Base-by-base conservation (phyloP, 2,797 vertebrate genomes). In the Girardinus metallicus region DNA sequence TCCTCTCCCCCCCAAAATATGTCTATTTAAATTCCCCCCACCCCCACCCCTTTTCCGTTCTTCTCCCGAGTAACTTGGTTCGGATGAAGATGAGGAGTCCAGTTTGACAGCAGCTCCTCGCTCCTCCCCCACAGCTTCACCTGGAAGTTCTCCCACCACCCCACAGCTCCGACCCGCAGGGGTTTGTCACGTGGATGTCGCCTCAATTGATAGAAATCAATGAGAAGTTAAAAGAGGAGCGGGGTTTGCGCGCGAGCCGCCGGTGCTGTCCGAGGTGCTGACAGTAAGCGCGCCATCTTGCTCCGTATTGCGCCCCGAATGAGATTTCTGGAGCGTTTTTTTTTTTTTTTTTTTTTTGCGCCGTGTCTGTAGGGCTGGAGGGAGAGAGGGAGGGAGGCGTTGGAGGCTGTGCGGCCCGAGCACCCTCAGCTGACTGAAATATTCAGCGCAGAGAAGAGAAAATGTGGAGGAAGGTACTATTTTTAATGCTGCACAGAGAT, bases 211-310 rank as follows among this genome's bases (percentile, higher is more conserved):
- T 21, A 8, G 36, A 29, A 23, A 9, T 12, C 1, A 13, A 68
- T 79, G 46, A 75, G 21, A 57, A 26, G 34, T 8, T 46, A 47
- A 12, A 51, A 74, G n/a, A 51, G 21, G 34, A 4, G 46, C 62
- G 9, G 51, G 7, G 74, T 77, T 1, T 15, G 34, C 5, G 64
- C n/a, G 44, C 0, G 68, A 13, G 83, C 29, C 2, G 76, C 66
- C 0, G 85, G 96, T 95, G 94, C 96, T 96, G 94, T 96, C 95
- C 94, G 85, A 83, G 93, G 92, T 96, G 92, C 95, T 96, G 96
- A 95, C 95, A 83, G 89, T 72, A 4, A 66, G 53, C 92, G 93
- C 96, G 95, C 96, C 96, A 96, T 96, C 94, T 96, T 96, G 92
- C 93, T 93, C 82, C 51, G 80, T 77, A 86, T 90, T 88, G 87